Base-by-base conservation (phyloP, 2,797 vertebrate genomes). In the Poecile montanus region DNA sequence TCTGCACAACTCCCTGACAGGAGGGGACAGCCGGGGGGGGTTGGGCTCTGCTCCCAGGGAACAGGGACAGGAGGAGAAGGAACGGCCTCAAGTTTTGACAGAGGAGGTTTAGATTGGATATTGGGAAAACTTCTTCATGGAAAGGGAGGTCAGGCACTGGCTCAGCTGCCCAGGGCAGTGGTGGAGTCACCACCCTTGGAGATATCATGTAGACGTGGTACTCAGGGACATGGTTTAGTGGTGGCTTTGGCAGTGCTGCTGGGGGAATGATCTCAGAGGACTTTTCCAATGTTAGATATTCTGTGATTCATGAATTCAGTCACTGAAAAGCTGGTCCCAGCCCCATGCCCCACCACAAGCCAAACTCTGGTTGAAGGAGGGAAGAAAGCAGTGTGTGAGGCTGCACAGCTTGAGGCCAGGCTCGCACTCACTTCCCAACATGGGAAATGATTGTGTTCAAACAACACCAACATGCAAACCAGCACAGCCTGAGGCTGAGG, bases 361-460 rank as follows among this genome's bases (percentile, higher is more conserved):
- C 56, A 50, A 27, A 32, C 47, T 68, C 65, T 0, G 1, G 30
- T 18, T 79, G 8, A 44, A 42, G 29, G 27, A 66, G 15, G n/a
- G 13, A 53, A 72, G 12, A 16, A 34, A 87, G 58, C 13, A 54
- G 51, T 0, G 0, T 8, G 27, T 20, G 16, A 78, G 47, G 13
- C 57, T 45, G 53, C 30, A 32, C 0, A 5, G 27, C 73, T 65
- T 1, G 0, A 60, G 54, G 45, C 26, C 72, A 27, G 32, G 62
- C 62, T 73, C 60, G 27, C 9, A 4, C 78, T 58, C 3, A 1
- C 38, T 85, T 50, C 30, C 57, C n/a, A 50, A 40, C 6, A 1
- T 0, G 4, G 26, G 42, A 68, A 88, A 54, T 0, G 16, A 26
- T 23, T 42, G 14, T 0, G 0, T 65, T 62, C 57, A 56, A 16